Percentiles rank a stretch among this genome's conserved stretches.
Conservation (phyloP, 2,888 invertebrate genomes). For the Chrysina gloriosa region DNA sequence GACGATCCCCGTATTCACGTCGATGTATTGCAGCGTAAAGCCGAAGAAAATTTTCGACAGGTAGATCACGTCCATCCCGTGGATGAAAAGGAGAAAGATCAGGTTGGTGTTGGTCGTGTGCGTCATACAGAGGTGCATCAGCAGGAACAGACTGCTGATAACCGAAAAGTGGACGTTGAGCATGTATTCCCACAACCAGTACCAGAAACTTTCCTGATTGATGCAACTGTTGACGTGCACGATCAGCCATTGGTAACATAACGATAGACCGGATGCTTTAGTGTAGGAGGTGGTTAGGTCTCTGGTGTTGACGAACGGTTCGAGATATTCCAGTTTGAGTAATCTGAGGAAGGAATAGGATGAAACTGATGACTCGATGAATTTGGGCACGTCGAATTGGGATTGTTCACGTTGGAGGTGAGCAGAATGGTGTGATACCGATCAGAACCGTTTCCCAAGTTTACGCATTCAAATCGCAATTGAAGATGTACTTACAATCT, state of each 20-base stretch:
- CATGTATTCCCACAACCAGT: slow-evolving; percentile 33
- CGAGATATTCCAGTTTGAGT: slow-evolving; percentile 32
- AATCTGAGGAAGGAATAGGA: no score
- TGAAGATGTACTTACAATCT: no score
- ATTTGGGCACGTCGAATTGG: no score
- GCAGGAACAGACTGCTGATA: slow-evolving; percentile 19
- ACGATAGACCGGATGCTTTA: not conserved
- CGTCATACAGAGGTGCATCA: slow-evolving; percentile 16
- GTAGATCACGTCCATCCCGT: slow-evolving; percentile 24
- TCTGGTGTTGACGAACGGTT: slow-evolving; percentile 9
- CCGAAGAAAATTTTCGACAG: slow-evolving; percentile 31
- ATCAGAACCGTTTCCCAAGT: not conserved
- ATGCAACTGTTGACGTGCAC: slow-evolving; percentile 21
- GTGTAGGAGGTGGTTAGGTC: not conserved
- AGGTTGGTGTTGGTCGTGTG: not conserved
- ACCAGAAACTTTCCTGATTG: slow-evolving; percentile 15
- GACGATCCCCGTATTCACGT: slow-evolving; percentile 35
- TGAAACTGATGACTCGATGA: no score
- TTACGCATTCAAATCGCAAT: not conserved
- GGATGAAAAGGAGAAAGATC: not conserved
- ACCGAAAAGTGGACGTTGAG: slow-evolving; percentile 36
- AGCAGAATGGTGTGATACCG: no score
- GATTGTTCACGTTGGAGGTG: no score
- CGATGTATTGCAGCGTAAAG: slow-evolving; percentile 36
- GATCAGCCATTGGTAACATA: slow-evolving; percentile 11